Base-by-base conservation (phyloP, 2,888 invertebrate genomes). In the Helleia helle region DNA sequence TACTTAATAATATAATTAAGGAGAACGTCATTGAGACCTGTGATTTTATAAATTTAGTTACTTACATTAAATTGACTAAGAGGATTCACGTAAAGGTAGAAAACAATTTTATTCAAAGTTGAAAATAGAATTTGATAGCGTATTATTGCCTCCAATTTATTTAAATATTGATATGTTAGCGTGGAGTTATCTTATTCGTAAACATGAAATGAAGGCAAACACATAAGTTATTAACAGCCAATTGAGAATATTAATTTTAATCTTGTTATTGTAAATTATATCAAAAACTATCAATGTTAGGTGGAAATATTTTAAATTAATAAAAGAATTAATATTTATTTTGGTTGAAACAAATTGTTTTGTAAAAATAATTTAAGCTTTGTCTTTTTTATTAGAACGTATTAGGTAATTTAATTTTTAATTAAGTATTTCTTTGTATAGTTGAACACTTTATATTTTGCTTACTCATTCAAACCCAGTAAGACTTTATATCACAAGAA, bases 31-130 rank as follows among this genome's bases (percentile, higher is more conserved):
- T 22, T 22, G 7, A n/a, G n/a, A 8, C 22, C 2, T 22, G 2
- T 22, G 22, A 5, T 7, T 22, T 22, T 22, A 24, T 24, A 22
- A 25, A 29, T 39, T 24, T 31, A 40, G 29, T 14, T 40, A 30
- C 39, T 71, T 75, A 77, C 48, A 55, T 74, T 79, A 81, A 79
- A 79, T 76, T 80, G 81, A 80, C 83, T 77, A 81, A 49, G 36
- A 39, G 40, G 42, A 34, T 43, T 42, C 22, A 38, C 44, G 36
- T 48, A 42, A 34, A 36, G 44, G 42, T 36, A 37, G 11, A 36
- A 40, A 40, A 12, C 22, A 22, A 22, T 5, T n/a, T 7, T 3
- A 22, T 4, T 3, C 14, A 15, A 38, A 24, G 13, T 29, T 27
- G 4, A 28, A 40, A 38, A 28, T 22, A 26, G 22, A 37, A 25